Percentiles rank a stretch among this genome's conserved stretches.
phyloP scores from a whole-genome alignment of 2,888 invertebrate genomes.

The Melikaiella ostensackeni region DNA sequence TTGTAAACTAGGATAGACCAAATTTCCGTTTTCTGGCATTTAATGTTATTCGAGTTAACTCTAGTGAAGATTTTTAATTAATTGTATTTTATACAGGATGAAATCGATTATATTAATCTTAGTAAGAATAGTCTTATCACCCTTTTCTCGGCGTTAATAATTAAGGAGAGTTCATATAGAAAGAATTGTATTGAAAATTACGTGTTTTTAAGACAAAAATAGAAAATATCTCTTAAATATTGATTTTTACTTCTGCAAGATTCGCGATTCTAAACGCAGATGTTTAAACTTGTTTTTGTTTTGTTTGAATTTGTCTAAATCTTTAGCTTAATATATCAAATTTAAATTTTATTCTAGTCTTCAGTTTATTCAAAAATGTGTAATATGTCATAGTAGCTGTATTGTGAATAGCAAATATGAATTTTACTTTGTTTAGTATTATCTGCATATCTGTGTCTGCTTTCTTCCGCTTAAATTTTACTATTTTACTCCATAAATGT shows the following conservation, averaged over 20 bases:
- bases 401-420: neutral
- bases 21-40: neutral
- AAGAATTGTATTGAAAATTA: neutral
- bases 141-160: neutral
- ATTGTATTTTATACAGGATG: neutral
- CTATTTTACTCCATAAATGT: neutral
- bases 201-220: neutral
- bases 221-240: neutral
- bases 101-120: slow-evolving; percentile 1
- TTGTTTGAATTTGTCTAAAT: neutral
- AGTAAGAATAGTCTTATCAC: neutral
- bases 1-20: neutral
- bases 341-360: slow-evolving; percentile 14
- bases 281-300: neutral
- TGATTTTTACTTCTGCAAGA: neutral
- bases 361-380: neutral
- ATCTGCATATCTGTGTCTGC: slow-evolving; percentile 8
- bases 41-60: neutral
- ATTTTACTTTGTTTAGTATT: neutral
- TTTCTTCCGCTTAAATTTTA: neutral
- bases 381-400: neutral
- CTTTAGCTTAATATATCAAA: neutral
- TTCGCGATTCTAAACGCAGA: neutral
- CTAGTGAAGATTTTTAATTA: neutral
- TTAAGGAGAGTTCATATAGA: neutral